Base-by-base conservation (phyloP, 2,888 invertebrate species). In the Harpalus rubripes region DNA sequence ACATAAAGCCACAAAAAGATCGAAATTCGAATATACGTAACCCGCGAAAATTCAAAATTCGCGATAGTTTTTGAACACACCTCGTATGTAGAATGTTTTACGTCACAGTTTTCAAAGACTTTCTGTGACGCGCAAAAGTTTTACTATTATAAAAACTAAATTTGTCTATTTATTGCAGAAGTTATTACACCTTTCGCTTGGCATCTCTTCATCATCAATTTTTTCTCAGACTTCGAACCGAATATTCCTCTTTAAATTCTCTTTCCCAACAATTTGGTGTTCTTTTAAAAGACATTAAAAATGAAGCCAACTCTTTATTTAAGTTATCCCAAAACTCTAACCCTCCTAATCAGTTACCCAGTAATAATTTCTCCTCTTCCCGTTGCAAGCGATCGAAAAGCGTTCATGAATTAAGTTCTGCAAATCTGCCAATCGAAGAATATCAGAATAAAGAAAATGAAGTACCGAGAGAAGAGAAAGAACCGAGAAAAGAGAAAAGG, bases 191-290 rank as follows among this genome's bases (percentile, higher is more conserved):
- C 85, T 96, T 96, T 91, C 95, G 95, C 90, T 90, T 96, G 86
- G 95, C 95, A 8, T 96, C 96, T n/a, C 90, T 96, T 68, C 96
- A 96, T 89, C 96, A 96, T 89, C 94, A 95, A 89, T 94, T 96
- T 90, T 96, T 95, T 91, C 92, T 95, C 88, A 94, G 95, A 88
- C 91, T 96, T 78, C 93, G 95, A 89, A 94, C 95, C 61, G 95
- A 96, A 89, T 94, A 94, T 86, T 94, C 95, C 86, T 95, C 95
- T 82, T 92, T 95, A 58, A 93, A 93, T 89, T 93, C 93, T 87
- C 91, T 95, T 88, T 93, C 94, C 65, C 92, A 93, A 89, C 94
- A 94, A 89, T 91, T 94, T 86, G 93, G 93, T 87, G 92, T 93
- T 86, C 93, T 93, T 8, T 86, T 93, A 58, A 93, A 92, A 89